These are phyloP conservation scores for Bubo scandiacus DNA, from an alignment of 2,113 vertebrate species.

Conservation along the genomic window DNA sequence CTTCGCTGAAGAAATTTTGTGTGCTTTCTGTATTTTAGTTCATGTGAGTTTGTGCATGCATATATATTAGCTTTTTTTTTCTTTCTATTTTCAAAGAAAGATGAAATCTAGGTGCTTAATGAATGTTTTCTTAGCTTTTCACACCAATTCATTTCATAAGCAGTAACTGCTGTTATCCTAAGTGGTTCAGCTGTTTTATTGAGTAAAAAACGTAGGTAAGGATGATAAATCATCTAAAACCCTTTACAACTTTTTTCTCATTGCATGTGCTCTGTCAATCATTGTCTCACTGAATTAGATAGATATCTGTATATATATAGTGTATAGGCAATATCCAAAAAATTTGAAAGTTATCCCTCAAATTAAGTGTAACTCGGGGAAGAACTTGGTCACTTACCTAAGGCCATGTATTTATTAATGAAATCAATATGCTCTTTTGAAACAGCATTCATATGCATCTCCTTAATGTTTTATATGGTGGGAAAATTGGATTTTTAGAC, in stretches of 20 bases:
- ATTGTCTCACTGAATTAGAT: neutral
- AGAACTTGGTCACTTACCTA: neutral
- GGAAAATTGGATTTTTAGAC: neutral
- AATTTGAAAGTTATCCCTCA: neutral
- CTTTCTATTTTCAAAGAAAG: neutral
- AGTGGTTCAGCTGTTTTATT: neutral
- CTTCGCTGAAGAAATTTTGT: neutral
- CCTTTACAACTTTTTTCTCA: neutral
- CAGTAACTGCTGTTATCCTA: neutral
- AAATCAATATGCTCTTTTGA: neutral
- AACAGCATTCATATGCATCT: neutral
- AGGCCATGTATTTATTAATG: neutral
- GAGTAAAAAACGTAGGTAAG: neutral
- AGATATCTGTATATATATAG: neutral
- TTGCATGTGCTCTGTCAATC: neutral
- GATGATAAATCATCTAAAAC: neutral
- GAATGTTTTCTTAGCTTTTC: neutral
- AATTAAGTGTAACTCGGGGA: neutral
- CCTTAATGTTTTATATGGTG: neutral
- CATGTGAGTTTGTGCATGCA: neutral
- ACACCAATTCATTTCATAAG: neutral
- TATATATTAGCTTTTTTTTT: neutral
- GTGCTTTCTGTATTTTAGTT: neutral
- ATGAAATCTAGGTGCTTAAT: neutral
- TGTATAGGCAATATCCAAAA: neutral